These are phyloP conservation scores for Clostera curtula DNA, from an alignment of 2,888 invertebrate genomes.

Conservation along the genomic window DNA sequence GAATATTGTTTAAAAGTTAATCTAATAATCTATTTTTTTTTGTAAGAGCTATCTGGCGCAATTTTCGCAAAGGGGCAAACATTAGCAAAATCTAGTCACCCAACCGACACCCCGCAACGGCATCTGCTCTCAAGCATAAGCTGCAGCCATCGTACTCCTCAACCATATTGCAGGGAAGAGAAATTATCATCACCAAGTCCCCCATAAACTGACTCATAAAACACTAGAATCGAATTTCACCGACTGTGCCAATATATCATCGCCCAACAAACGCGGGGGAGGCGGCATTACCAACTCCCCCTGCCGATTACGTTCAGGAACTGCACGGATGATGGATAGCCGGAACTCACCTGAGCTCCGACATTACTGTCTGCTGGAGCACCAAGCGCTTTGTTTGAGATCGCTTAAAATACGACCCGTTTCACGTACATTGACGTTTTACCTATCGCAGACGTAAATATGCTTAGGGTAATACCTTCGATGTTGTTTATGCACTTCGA, in stretches of 20 bases:
- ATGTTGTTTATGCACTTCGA: constrained; percentile 10
- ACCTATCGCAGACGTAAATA: constrained; percentile 20
- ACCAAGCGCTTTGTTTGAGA: constrained; percentile 16
- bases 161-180: no score
- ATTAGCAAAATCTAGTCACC: no score
- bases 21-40: no score
- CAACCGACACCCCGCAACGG: no score
- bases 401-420: constrained; percentile 23
- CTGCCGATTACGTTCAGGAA: constrained; percentile 49
- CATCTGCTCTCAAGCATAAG: no score
- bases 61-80: no score
- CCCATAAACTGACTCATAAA: no score
- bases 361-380: constrained; percentile 13
- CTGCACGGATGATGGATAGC: constrained; percentile 52
- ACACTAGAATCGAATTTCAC: no score
- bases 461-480: constrained; percentile 13
- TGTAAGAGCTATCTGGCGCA: no score
- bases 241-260: constrained; percentile 18
- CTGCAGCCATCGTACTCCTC: no score
- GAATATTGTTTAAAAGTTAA: no score
- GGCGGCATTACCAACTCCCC: constrained; percentile 23
- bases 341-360: constrained; percentile 37
- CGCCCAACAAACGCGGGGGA: constrained; percentile 18
- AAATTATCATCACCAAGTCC: no score
- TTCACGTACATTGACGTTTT: constrained; percentile 17